Conservation (phyloP, 2,113 vertebrate species). For the Malaclemys terrapin region DNA sequence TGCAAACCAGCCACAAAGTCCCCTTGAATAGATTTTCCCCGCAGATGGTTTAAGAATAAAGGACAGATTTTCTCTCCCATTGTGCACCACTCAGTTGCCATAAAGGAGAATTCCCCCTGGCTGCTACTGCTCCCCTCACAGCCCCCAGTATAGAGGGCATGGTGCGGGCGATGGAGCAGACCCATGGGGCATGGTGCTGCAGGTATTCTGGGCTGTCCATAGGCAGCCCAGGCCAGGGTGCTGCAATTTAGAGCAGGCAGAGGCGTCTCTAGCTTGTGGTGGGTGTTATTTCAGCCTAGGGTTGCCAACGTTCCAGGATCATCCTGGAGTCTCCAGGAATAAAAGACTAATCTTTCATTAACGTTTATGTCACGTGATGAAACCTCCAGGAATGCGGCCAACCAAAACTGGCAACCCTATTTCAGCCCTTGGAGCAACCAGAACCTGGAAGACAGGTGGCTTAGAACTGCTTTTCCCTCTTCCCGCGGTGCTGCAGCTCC, state of each 20-base stretch:
- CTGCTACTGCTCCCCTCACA: neutral
- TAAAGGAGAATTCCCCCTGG: neutral
- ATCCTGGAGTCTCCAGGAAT: too few species aligned
- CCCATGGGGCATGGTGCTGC: too few species aligned
- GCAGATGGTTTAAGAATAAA: neutral
- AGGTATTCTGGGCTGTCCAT: neutral
- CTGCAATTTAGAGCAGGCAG: neutral
- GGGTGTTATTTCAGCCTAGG: neutral
- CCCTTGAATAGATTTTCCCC: neutral
- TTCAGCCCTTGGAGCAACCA: neutral
- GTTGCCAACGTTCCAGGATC: too few species aligned
- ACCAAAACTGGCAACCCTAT: too few species aligned
- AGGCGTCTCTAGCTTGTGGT: neutral
- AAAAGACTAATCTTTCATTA: too few species aligned
- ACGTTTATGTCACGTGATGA: too few species aligned
- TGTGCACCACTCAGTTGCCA: neutral
- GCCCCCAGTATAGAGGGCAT: neutral
- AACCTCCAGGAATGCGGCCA: too few species aligned
- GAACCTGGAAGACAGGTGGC: neutral
- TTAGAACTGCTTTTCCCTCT: neutral
- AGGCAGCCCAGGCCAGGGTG: neutral
- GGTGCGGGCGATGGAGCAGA: neutral
- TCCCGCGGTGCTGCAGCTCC: neutral
- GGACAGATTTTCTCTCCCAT: accelerated
- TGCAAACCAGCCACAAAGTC: neutral